A percentile compares a stretch with the other conserved stretches of the same genome.
These are phyloP conservation scores for Smittia sp. DNA, from an alignment of 2,888 invertebrate genomes.

Conservation along the genomic window DNA sequence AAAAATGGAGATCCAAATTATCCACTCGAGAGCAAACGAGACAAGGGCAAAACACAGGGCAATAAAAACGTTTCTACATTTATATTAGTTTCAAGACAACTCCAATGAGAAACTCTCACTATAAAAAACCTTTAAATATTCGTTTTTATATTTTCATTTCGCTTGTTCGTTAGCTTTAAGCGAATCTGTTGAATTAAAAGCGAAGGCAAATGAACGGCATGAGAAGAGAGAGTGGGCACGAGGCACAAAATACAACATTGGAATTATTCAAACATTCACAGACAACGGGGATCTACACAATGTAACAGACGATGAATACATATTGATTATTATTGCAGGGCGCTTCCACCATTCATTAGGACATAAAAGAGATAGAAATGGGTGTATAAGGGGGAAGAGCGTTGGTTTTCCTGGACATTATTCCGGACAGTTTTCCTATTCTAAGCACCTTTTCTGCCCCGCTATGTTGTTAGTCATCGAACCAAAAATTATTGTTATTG, in stretches of 20 bases:
- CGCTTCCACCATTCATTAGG: constrained; percentile 21
- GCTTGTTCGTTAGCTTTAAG: background rate
- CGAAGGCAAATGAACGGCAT: background rate
- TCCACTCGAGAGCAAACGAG: constrained; percentile 14
- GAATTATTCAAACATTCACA: constrained; percentile 39
- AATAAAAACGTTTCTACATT: constrained; percentile 27
- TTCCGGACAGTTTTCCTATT: background rate
- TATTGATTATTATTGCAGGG: constrained; percentile 36
- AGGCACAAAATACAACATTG: constrained; percentile 25
- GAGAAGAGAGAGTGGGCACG: background rate
- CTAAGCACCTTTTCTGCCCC: background rate
- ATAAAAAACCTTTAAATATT: too few relatives aligned
- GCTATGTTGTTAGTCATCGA: constrained; percentile 17
- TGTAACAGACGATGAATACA: constrained; percentile 40
- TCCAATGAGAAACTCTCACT: too few relatives aligned
- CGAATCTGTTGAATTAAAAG: background rate
- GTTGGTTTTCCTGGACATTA: constrained; percentile 9
- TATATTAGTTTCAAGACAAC: too few relatives aligned
- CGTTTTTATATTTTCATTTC: background rate
- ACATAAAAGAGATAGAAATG: background rate
- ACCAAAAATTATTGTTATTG: constrained; percentile 38
- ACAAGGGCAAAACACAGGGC: background rate
- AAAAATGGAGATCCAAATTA: constrained; percentile 16
- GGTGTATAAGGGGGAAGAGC: background rate
- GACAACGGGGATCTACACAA: constrained; percentile 38